These are phyloP conservation scores for Drosophila prolongata DNA, from an alignment of 2,888 invertebrate genomes.

Conservation along the genomic window DNA sequence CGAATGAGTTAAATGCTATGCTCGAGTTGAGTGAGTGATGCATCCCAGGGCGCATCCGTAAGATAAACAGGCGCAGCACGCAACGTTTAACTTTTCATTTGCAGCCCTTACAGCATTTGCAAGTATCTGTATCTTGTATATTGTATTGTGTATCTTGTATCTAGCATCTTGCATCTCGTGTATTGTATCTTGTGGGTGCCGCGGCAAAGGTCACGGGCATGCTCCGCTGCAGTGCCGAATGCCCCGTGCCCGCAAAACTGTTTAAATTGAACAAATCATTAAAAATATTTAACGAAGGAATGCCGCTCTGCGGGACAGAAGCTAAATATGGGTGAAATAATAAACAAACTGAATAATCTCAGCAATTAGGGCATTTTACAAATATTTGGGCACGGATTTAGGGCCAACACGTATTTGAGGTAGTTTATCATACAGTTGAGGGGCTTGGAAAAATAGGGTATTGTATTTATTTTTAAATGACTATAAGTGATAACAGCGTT, in stretches of 20 bases:
- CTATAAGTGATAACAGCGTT: background rate
- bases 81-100: constrained; percentile 81
- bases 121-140: constrained; percentile 13
- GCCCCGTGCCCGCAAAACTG: constrained; percentile 14
- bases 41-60: constrained; percentile 80
- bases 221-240: constrained; percentile 59
- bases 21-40: constrained; percentile 80
- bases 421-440: background rate
- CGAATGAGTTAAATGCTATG: constrained; percentile 77
- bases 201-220: constrained; percentile 70
- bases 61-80: constrained; percentile 78
- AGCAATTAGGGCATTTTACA: constrained; percentile 13
- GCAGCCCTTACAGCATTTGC: constrained; percentile 31
- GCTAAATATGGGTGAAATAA: constrained; percentile 10
- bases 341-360: constrained; percentile 29
- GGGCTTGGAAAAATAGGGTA: background rate
- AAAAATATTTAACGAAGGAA: constrained; percentile 26
- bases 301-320: constrained; percentile 1
- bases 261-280: constrained; percentile 29
- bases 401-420: background rate
- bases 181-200: constrained; percentile 19
- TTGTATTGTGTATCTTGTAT: background rate
- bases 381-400: constrained; percentile 9
- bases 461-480: background rate
- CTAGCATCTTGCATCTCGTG: constrained; percentile 5